phyloP scores from a whole-genome alignment of 2,888 invertebrate species.

The Mesorhabditis belari region DNA sequence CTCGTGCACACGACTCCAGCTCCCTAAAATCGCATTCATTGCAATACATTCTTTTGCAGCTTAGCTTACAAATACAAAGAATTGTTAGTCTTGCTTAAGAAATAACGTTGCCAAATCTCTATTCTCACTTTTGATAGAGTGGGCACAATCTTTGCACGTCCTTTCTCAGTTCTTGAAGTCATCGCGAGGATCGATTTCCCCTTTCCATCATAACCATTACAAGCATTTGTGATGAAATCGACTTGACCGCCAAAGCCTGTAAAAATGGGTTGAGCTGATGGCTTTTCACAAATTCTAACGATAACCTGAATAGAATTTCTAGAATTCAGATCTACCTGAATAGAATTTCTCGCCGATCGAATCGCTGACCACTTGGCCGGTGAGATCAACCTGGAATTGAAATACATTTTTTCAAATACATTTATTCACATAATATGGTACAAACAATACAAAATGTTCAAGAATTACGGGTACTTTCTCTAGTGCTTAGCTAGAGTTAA shows the following conservation, averaged over 20 bases:
- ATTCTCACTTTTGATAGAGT: conserved; percentile 65
- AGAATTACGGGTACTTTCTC: too few species aligned
- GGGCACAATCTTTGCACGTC: conserved; percentile 77
- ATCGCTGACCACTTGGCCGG: conserved; percentile 85
- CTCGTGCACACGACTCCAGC: conserved; percentile 84
- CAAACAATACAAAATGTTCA: too few species aligned
- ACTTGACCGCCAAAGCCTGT: conserved; percentile 80
- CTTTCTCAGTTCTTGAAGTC: conserved; percentile 72
- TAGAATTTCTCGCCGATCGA: conserved; percentile 75
- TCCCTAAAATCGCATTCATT: conserved; percentile 60
- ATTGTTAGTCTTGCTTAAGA: too few species aligned
- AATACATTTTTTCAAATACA: too few species aligned
- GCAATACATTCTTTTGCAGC: too few species aligned
- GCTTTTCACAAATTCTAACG: neutral
- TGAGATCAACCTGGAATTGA: conserved; percentile 77
- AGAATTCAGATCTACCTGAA: conserved; percentile 57
- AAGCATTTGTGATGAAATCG: conserved; percentile 85
- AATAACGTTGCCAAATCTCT: too few species aligned
- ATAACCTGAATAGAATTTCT: neutral
- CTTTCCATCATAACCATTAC: conserved; percentile 72
- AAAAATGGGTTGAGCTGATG: neutral
- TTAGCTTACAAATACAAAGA: too few species aligned
- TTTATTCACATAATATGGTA: too few species aligned
- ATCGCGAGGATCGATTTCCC: conserved; percentile 81
- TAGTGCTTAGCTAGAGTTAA: too few species aligned